Evolutionary conservation across 2,113 vertebrate species (phyloP), one percentile per base, ranked within the genome.

Genomic region (Larimichthys crocea): DNA sequence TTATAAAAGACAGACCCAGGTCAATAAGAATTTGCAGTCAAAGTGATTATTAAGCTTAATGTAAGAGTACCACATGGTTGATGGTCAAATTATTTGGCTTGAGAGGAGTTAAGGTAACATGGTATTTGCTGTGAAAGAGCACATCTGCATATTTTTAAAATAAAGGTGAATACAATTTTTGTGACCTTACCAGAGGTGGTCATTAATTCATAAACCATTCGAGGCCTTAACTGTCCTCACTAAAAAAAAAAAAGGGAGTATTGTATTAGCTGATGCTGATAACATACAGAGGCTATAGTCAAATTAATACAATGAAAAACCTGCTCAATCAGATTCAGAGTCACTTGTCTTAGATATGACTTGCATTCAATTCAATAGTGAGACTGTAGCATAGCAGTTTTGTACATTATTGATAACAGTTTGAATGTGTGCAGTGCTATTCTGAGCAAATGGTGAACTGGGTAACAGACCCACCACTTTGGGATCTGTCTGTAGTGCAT

Each of bases 101-200:
- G 20, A 48, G 46, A 46, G n/a, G 31, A 61, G 15, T 63, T 56
- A 14, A 53, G 8, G 22, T 44, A 61, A 68, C 53, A 35, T 62
- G 50, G 11, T 26, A 24, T 62, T 80, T 73, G 17, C 17, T 49
- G 16, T 73, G 29, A 66, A 66, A 52, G 61, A 17, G 42, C 53
- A 65, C 60, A 29, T 60, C 31, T 67, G 26, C 62, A 46, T 63
- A 50, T 70, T 74, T 79, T 20, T 0, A 20, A 71, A 71, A 71
- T 16, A 48, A 35, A 55, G 46, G 46, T 52, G 7, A 19, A 53
- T 19, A 16, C 2, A 14, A 50, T 49, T 74, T 79, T 29, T 68
- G 40, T 79, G 76, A 74, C 50, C 71, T 74, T 69, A 63, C 70
- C 2, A 3, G 48, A 68, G 55, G 62, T 2, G 7, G 8, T 74